Evolutionary conservation across 37 sponge, comb jelly and placozoan species (phyloP).

Genomic region (Haliclona indistincta): DNA sequence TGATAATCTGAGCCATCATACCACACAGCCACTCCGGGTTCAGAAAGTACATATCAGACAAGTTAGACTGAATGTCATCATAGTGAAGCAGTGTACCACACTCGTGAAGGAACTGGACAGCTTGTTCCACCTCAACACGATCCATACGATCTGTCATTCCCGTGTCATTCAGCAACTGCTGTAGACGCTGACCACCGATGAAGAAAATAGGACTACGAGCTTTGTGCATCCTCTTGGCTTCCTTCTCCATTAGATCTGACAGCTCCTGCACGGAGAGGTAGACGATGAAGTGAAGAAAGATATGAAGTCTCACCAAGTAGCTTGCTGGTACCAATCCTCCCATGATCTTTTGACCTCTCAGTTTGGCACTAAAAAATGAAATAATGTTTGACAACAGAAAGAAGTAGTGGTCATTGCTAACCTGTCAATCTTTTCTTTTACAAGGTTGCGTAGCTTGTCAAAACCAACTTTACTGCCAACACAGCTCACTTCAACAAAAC

Average conservation of each 20-base stretch:
- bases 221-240: slow-evolving; percentile 22
- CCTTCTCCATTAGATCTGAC: slow-evolving; percentile 49
- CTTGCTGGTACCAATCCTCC: slow-evolving; percentile 66
- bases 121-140: slow-evolving; percentile 40
- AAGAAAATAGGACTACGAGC: slow-evolving; percentile 26
- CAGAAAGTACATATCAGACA: slow-evolving; percentile 79
- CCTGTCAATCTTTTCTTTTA: slow-evolving; percentile 62
- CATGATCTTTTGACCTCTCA: slow-evolving; percentile 70
- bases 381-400: neutral
- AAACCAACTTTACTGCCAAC: slow-evolving; percentile 19
- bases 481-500: slow-evolving; percentile 60
- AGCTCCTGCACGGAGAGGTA: slow-evolving; percentile 17
- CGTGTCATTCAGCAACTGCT: slow-evolving; percentile 40
- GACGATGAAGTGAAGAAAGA: neutral
- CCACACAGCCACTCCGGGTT: slow-evolving; percentile 87
- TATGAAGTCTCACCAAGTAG: slow-evolving; percentile 58
- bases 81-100: slow-evolving; percentile 81
- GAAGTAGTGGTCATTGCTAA: neutral
- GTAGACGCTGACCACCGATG: slow-evolving; percentile 12
- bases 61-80: slow-evolving; percentile 61
- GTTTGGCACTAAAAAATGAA: slow-evolving; percentile 52
- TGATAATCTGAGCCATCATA: slow-evolving; percentile 78
- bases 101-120: slow-evolving; percentile 83
- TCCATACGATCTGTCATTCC: slow-evolving; percentile 32
- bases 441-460: slow-evolving; percentile 24